Evolutionary conservation across 2,113 vertebrate genomes (phyloP).

Genomic region (Athene cunicularia): DNA sequence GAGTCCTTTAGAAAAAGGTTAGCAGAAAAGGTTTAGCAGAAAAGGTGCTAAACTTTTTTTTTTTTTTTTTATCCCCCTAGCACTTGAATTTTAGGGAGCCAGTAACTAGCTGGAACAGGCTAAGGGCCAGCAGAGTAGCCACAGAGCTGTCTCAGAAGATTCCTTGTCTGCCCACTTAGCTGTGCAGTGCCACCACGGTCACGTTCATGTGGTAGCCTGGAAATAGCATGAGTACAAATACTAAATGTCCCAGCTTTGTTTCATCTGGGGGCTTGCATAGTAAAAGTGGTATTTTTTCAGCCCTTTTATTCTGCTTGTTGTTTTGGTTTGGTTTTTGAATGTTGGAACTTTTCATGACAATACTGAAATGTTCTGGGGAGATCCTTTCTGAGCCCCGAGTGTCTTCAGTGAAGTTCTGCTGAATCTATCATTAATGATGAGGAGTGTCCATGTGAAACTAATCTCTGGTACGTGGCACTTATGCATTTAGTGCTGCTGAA

Average conservation of each 20-base stretch:
- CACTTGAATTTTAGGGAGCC: neutral
- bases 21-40: neutral
- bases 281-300: neutral
- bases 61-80: rapidly evolving
- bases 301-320: neutral
- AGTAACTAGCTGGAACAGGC: neutral
- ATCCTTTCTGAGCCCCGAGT: neutral
- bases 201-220: neutral
- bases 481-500: neutral
- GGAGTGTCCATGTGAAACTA: neutral
- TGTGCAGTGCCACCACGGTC: neutral
- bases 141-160: neutral
- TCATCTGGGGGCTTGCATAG: neutral
- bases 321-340: neutral
- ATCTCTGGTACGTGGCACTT: neutral
- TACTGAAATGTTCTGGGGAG: neutral
- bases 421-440: neutral
- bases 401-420: neutral
- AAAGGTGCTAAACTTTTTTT: neutral
- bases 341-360: neutral
- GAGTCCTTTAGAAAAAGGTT: neutral
- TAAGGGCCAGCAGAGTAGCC: neutral
- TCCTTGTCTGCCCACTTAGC: neutral
- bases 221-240: neutral
- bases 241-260: neutral